Evolutionary conservation across 2,113 vertebrate genomes (phyloP), one percentile per base, ranked within the genome.

Genomic region (Passer domesticus): DNA sequence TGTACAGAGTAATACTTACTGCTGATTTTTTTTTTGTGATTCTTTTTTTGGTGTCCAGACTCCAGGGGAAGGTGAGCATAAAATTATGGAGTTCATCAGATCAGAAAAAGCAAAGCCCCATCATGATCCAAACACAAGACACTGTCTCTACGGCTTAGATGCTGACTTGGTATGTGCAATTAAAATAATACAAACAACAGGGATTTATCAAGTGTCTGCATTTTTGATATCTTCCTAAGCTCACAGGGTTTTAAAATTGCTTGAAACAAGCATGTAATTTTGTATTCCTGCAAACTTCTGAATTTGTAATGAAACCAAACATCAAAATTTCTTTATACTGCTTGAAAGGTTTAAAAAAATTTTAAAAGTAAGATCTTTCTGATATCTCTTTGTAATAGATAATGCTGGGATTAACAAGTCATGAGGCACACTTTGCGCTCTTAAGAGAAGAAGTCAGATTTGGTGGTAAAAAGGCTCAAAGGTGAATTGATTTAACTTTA

Each of bases 61-160:
- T 62, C 99, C 99, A 10, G 99, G 99, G 55, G 99, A 99, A 98
- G 99, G 99, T 93, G 99, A 99, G 81, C 99, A 99, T 93, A 99
- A 99, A 98, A 99, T 99, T 96, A 99, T 99, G 99, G 99, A 99
- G 97, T 99, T 99, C 97, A 99, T 99, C 94, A 98, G 99, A 95
- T 99, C 99, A 13, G 99, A 99, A 97, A 99, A 98, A 94, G 82
- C 97, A 69, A 99, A 98, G 78, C 98, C 98, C 14, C 97, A 97
- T 96, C 99, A 99, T 89, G 97, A 99, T 97, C 98, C 99, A 78
- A 99, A 99, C 97, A 99, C 99, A 86, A 98, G 99, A 53, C 99
- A 99, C 92, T 99, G 99, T 96, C 98, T 99, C 47, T 99, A 99
- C 58, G 99, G 99, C 89, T 98, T 99, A 97, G 99, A 99, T 93